These are phyloP conservation scores for Forbesichthys papilliferus DNA, from an alignment of 2,113 vertebrate genomes.

Conservation along the genomic window DNA sequence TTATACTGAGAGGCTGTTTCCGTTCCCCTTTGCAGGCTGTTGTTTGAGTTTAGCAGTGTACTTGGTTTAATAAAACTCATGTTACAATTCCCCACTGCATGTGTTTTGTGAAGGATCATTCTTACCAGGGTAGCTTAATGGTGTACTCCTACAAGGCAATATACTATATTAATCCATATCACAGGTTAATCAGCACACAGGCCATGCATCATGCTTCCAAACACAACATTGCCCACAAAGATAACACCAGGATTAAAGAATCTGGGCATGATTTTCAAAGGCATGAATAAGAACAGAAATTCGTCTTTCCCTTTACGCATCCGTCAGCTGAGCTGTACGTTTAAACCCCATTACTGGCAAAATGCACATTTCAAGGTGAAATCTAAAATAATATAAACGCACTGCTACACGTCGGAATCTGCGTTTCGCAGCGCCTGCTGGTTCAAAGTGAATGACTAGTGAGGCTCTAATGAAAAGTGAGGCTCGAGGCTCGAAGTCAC, in stretches of 20 bases:
- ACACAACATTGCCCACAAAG: background rate
- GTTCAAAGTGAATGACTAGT: conserved; percentile 46
- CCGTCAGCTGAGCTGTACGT: no score
- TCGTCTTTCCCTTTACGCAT: background rate
- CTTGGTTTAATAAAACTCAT: no score
- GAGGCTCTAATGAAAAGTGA: conserved; percentile 62
- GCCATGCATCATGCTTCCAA: background rate
- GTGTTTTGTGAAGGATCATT: no score
- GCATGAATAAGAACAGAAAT: background rate
- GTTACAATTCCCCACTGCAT: no score
- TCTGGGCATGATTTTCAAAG: background rate
- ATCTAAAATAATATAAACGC: background rate
- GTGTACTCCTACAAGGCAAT: no score
- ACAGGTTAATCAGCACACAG: background rate
- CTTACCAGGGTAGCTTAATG: no score
- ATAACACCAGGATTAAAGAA: background rate
- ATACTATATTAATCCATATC: no score
- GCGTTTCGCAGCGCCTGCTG: conserved; percentile 12
- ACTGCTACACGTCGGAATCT: background rate
- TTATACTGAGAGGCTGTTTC: no score
- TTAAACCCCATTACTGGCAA: background rate
- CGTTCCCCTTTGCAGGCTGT: no score
- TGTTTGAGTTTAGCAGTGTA: no score
- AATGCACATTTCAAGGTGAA: background rate
- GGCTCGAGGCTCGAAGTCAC: conserved; percentile 32